phyloP scores from a whole-genome alignment of 1,140 invertebrate species.

The Nasonia vitripennis region DNA sequence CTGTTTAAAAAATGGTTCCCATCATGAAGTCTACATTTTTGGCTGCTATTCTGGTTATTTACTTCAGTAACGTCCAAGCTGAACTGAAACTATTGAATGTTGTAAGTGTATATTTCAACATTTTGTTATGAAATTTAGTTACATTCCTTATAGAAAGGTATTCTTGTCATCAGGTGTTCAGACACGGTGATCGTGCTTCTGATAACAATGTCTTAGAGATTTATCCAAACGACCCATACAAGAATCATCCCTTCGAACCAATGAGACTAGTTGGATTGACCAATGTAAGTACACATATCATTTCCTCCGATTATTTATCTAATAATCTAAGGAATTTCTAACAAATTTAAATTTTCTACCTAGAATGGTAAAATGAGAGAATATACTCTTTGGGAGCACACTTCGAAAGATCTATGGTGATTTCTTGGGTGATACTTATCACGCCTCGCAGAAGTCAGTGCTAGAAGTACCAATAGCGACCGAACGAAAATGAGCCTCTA shows the following conservation, averaged over 20 bases:
- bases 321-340: no score
- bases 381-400: constrained; percentile 71
- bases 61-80: not conserved
- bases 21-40: not conserved
- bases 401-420: constrained; percentile 68
- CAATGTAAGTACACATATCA: constrained; percentile 76
- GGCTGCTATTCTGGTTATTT: not conserved
- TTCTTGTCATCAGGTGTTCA: constrained; percentile 74
- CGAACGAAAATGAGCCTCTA: constrained; percentile 76
- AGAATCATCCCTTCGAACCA: constrained; percentile 78
- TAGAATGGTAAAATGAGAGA: constrained; percentile 72
- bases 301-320: not conserved
- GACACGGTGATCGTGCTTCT: constrained; percentile 87
- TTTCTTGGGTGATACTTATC: constrained; percentile 72
- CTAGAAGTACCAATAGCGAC: constrained; percentile 77
- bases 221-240: constrained; percentile 81
- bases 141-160: no score
- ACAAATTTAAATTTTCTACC: constrained; percentile 1
- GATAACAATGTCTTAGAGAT: constrained; percentile 66
- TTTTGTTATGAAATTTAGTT: not conserved
- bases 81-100: constrained; percentile 5
- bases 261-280: constrained; percentile 84
- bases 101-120: not conserved
- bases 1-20: no score
- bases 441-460: constrained; percentile 68